Evolutionary conservation across 2,797 vertebrate genomes (phyloP).

Genomic region (Lacerta agilis): DNA sequence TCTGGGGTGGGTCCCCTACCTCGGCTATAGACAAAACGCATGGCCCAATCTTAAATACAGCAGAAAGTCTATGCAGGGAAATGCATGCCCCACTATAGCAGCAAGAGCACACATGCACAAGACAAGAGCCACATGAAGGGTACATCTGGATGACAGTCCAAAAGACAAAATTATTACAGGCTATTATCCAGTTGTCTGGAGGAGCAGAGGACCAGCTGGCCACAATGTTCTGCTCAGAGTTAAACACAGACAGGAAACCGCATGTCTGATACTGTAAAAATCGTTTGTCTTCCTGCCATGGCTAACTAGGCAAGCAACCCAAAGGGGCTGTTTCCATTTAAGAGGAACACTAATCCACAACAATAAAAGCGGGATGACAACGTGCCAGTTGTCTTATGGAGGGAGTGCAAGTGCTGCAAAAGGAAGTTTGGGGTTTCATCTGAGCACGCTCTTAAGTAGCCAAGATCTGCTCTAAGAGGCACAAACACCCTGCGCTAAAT

Average conservation of each 20-base stretch:
- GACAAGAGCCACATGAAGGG: conserved; percentile 43
- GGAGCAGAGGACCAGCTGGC: conserved; percentile 81
- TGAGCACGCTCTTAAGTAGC: not conserved
- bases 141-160: conserved; percentile 63
- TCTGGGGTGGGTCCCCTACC: no score
- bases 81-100: conserved; percentile 18
- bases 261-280: conserved; percentile 89
- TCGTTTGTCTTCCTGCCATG: conserved; percentile 81
- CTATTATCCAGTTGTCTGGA: conserved; percentile 75
- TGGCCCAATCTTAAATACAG: not conserved
- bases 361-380: conserved; percentile 69
- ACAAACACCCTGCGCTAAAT: not conserved
- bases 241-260: conserved; percentile 97
- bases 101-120: not conserved
- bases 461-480: not conserved
- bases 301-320: conserved; percentile 75
- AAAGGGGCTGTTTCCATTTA: conserved; percentile 79
- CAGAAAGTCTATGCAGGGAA: conserved; percentile 10
- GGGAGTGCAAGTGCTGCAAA: conserved; percentile 39
- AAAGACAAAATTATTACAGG: conserved; percentile 72
- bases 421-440: conserved; percentile 42
- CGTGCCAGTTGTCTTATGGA: conserved; percentile 50
- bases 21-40: not conserved
- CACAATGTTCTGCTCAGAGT: conserved; percentile 87
- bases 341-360: conserved; percentile 74